Base-by-base conservation (phyloP, 1,140 invertebrate species). In the Cephus cinctus region DNA sequence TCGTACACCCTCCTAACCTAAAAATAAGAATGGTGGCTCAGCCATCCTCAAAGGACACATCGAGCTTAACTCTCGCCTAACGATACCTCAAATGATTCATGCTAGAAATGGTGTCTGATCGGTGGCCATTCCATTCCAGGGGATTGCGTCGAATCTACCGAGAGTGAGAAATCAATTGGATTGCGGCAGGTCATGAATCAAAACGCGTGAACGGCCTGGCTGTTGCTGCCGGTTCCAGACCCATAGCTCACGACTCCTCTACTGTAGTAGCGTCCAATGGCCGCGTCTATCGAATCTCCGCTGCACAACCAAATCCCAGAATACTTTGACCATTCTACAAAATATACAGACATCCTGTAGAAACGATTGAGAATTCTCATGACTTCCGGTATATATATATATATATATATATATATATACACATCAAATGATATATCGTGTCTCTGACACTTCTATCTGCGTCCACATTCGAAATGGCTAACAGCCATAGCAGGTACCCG, bases 101-200 rank as follows among this genome's bases (percentile, higher is more conserved):
- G n/a, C n/a, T n/a, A n/a, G n/a, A n/a, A n/a, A n/a, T n/a, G n/a
- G n/a, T n/a, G n/a, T n/a, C n/a, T n/a, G n/a, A n/a, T n/a, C n/a
- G n/a, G n/a, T n/a, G n/a, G n/a, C 27, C 27, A 12, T 12, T 11
- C 27, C 27, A 30, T 30, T 12, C 11, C 9, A 9, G 27, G 27
- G 14, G 27, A 30, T 30, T 30, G 27, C 14, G 19, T 36, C 19
- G 34, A 36, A 12, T 36, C 34, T 12, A 11, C 3, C 14, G 19
- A 3, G 27, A 12, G 27, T 12, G 2, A 30, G 25, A 35, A 36
- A 36, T 36, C 34, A 36, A 36, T 36, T 36, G 9, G 34, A 18
- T 36, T 36, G 34, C 19, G 34, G 34, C 34, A 36, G 34, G 34
- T 36, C 34, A 14, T 36, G 34, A 8, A 36, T 36, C 34, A 36